phyloP scores from a whole-genome alignment of 2,113 vertebrate species.

The Platichthys stellatus region DNA sequence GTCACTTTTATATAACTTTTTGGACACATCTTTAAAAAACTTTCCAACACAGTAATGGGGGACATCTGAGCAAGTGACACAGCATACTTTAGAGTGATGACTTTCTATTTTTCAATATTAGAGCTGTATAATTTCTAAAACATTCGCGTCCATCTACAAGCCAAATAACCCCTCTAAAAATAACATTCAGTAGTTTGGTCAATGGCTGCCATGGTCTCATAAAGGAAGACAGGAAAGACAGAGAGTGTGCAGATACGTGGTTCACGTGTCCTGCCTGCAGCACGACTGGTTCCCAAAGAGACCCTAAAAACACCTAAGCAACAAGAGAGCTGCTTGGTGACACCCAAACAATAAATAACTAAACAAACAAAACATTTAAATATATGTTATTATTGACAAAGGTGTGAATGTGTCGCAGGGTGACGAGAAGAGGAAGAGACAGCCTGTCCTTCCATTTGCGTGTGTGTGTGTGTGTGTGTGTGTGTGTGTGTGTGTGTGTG shows the following conservation, averaged over 20 bases:
- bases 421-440: not conserved
- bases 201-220: not conserved
- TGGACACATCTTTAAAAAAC: too few species aligned
- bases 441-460: not conserved
- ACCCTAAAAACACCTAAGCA: not conserved
- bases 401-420: not conserved
- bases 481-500: too few species aligned
- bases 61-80: too few species aligned
- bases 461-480: too few species aligned
- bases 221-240: not conserved
- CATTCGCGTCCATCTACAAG: too few species aligned
- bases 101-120: too few species aligned
- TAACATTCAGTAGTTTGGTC: too few species aligned
- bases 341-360: not conserved
- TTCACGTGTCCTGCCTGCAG: constrained; percentile 31
- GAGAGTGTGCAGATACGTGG: constrained; percentile 1
- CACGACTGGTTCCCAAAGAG: not conserved
- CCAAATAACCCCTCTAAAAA: too few species aligned
- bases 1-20: too few species aligned
- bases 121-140: too few species aligned
- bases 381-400: not conserved
- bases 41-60: too few species aligned
- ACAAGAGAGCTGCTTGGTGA: not conserved
- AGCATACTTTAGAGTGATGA: too few species aligned
- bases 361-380: not conserved